Evolutionary conservation across 2,888 invertebrate species (phyloP), one percentile per base, ranked within the genome.

Genomic region (Neria commutata): DNA sequence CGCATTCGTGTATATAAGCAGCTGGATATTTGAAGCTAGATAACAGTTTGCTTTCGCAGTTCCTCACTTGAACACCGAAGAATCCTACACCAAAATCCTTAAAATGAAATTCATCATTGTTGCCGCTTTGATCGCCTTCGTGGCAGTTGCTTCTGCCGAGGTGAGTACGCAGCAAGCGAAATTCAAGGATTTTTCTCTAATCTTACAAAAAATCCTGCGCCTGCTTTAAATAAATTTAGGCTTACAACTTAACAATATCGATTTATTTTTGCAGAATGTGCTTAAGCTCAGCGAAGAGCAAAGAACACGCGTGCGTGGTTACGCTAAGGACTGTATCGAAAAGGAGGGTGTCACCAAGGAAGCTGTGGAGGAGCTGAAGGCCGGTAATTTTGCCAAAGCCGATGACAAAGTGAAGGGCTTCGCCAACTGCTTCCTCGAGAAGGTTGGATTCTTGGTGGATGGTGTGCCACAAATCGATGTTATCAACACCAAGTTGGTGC

Each of bases 391-490:
- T 33, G 52, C 64, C 21, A 63, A 71, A 19, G 66, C 69, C 40
- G 71, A 60, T 26, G 68, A 71, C 17, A 73, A 69, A 11, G 40
- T 70, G 2, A 77, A 77, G 57, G 79, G 80, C 63, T 79, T 79
- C 55, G 62, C 72, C 42, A 74, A 76, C 49, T 81, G 80, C 50
- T 74, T 81, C 67, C 68, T 80, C 40, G 79, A 79, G 59, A 73
- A 76, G 61, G 34, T 62, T 0, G 79, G 74, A 25, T 63, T 73
- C 10, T 21, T 75, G 2, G 73, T 74, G 62, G 67, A 76, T 37
- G 76, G 72, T 2, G 68, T 64, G 1, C n/a, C 80, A 1, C 73
- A 76, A 58, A 69, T 67, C 4, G 67, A 62, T 2, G 59, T 61
- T 2, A 61, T 70, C 3, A 16, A 70, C 1, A 29, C 59, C 29